Percentiles rank a stretch among this genome's conserved stretches.
These are phyloP conservation scores for Bugula neritina DNA, from an alignment of 2,888 invertebrate genomes.

Conservation along the genomic window DNA sequence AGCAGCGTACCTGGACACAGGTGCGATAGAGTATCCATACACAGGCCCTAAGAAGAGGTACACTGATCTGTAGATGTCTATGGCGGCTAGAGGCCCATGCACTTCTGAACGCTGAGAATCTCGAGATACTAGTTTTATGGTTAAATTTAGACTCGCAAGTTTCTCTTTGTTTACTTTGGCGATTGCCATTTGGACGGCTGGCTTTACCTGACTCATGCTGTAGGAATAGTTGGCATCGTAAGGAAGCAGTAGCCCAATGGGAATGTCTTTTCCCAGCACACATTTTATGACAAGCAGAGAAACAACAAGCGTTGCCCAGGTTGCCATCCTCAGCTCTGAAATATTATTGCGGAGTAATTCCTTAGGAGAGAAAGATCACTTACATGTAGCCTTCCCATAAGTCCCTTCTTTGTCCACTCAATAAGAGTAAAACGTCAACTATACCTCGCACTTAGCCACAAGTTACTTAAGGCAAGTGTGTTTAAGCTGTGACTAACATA, in stretches of 20 bases:
- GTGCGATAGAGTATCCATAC: slow-evolving; percentile 68
- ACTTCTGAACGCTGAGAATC: not conserved
- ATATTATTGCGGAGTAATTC: no score
- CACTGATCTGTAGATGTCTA: slow-evolving; percentile 24
- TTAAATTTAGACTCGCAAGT: not conserved
- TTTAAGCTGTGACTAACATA: no score
- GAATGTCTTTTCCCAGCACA: slow-evolving; percentile 31
- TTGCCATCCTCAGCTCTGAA: no score
- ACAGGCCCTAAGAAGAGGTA: slow-evolving; percentile 44
- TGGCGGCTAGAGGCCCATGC: slow-evolving; percentile 21
- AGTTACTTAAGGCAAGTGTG: no score
- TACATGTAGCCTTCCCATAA: no score
- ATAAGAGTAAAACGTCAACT: no score
- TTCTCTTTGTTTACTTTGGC: slow-evolving; percentile 11
- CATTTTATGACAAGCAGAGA: not conserved
- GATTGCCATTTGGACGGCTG: slow-evolving; percentile 30
- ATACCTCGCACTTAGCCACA: no score
- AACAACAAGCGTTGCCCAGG: no score
- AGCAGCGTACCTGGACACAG: slow-evolving; percentile 78
- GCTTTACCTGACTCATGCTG: slow-evolving; percentile 28
- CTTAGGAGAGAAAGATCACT: no score
- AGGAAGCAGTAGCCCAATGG: slow-evolving; percentile 29
- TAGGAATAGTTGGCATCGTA: slow-evolving; percentile 10
- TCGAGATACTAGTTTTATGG: not conserved
- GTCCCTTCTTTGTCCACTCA: no score